Percentiles rank a stretch among this genome's conserved stretches.
phyloP scores from a whole-genome alignment of 2,113 vertebrate genomes.

The Vulpes lagopus region DNA sequence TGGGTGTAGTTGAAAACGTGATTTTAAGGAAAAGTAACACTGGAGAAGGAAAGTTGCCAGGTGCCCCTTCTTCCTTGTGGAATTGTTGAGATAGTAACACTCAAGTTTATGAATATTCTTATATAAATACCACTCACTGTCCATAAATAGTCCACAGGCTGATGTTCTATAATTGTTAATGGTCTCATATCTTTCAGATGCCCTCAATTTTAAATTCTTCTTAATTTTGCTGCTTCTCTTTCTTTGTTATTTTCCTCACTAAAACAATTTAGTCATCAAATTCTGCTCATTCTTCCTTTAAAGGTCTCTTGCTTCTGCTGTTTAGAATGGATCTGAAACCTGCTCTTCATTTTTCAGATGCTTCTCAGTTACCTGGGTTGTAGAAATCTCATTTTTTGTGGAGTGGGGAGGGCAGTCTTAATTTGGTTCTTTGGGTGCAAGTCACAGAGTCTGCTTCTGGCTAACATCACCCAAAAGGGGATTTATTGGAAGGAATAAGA shows the following conservation, averaged over 20 bases:
- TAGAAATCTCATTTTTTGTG: neutral
- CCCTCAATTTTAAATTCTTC: neutral
- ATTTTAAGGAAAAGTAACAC: neutral
- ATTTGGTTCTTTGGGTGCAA: neutral
- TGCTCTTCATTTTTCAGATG: neutral
- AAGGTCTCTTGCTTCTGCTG: neutral
- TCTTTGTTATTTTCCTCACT: neutral
- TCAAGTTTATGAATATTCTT: neutral
- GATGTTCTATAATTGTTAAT: neutral
- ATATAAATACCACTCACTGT: rapidly evolving
- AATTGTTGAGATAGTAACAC: neutral
- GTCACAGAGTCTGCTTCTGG: neutral
- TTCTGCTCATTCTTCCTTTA: neutral
- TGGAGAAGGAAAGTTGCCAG: neutral
- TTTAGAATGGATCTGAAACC: neutral
- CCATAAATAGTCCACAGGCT: neutral
- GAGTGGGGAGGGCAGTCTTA: neutral
- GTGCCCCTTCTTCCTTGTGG: neutral
- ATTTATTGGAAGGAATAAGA: neutral
- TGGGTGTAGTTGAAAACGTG: neutral
- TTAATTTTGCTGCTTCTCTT: neutral
- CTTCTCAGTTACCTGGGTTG: neutral
- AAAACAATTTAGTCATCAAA: neutral
- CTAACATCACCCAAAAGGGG: neutral
- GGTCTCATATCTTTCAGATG: neutral